Evolutionary conservation across 2,113 vertebrate genomes (phyloP), one percentile per base, ranked within the genome.

Genomic region (Paralichthys olivaceus): DNA sequence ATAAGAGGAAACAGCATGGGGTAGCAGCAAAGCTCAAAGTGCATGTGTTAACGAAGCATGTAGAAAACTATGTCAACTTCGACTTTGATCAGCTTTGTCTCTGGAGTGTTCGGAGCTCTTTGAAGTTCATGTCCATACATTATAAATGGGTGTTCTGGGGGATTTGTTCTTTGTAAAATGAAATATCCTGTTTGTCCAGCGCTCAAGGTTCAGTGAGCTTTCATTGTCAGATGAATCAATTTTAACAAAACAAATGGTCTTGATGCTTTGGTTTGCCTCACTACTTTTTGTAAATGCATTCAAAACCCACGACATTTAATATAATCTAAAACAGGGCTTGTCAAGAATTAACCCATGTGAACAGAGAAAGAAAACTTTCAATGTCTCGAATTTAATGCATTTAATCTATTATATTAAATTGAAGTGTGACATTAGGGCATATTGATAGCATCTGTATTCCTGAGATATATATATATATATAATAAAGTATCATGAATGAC

Each of bases 51-150:
- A 64, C 1, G 25, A 64, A 64, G 40, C 37, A 40, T 64, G 58
- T n/a, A 51, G n/a, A 63, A 67, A 64, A 55, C 32, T 28, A 62
- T 6, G 23, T 81, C 53, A 78, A n/a, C 57, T 29, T 15, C 7
- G 45, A 53, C 74, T 87, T 83, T 79, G 75, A 85, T 84, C 54
- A 47, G 22, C 29, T 78, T 66, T 15, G 57, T 83, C 68, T 79
- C 80, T 15, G 19, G 62, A 57, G 60, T 61, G 15, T 1, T 78
- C 78, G 22, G 23, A 47, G 51, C 4, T 43, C 54, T 84, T 89
- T 87, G 53, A 87, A 82, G 75, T 80, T 13, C 7, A 0, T 22
- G 9, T 67, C 32, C 17, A 63, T 87, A 32, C 60, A 59, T 76
- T 80, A 84, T 76, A 28, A 20, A 86, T 69, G 51, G 13, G 0